A percentile compares a stretch with the other conserved stretches of the same genome.
These are phyloP conservation scores for Sebastes hubbsi DNA, from an alignment of 2,797 vertebrate species.

Conservation along the genomic window DNA sequence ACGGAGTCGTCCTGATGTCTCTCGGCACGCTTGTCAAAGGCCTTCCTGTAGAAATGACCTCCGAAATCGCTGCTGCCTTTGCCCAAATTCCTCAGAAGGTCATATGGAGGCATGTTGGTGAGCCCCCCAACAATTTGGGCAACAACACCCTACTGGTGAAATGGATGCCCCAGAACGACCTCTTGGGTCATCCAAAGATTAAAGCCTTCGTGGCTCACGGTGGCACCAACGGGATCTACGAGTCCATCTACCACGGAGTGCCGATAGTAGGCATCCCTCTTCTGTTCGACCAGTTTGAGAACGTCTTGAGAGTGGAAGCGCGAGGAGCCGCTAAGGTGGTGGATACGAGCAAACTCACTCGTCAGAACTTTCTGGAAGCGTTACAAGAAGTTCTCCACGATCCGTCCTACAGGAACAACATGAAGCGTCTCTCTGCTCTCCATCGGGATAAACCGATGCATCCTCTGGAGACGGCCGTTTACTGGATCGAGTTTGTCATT, in stretches of 20 bases:
- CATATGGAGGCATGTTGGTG: constrained; percentile 77
- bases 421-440: constrained; percentile 71
- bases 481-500: constrained; percentile 82
- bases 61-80: constrained; percentile 79
- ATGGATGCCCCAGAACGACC: constrained; percentile 82
- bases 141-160: constrained; percentile 80
- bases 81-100: constrained; percentile 81
- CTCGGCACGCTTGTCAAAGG: constrained; percentile 74
- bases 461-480: constrained; percentile 73
- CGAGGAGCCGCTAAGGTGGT: constrained; percentile 74
- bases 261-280: constrained; percentile 77
- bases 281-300: constrained; percentile 82
- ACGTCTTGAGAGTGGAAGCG: constrained; percentile 71
- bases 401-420: constrained; percentile 74
- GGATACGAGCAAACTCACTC: constrained; percentile 58
- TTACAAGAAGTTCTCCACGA: constrained; percentile 71
- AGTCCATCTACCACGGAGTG: constrained; percentile 81
- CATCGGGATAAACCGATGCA: constrained; percentile 72
- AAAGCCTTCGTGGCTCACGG: constrained; percentile 79
- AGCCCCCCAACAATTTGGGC: constrained; percentile 72
- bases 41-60: constrained; percentile 75
- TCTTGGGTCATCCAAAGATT: constrained; percentile 79
- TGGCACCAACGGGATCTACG: constrained; percentile 79
- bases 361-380: constrained; percentile 64
- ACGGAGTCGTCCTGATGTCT: constrained; percentile 84